phyloP scores from a whole-genome alignment of 2,797 vertebrate genomes.

The Syndactyla subalaris region DNA sequence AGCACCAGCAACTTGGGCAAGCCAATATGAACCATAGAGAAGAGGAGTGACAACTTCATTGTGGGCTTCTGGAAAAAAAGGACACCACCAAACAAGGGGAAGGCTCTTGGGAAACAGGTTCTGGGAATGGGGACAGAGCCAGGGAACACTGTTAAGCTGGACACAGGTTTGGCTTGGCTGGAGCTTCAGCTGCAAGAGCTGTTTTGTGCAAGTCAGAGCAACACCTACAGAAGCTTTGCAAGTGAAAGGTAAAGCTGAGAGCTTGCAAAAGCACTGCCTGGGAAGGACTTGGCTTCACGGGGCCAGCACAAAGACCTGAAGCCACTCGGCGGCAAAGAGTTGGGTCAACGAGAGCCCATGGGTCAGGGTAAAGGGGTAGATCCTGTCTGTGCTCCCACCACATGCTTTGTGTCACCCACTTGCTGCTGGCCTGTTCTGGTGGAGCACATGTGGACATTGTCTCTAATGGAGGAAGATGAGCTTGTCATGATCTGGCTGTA shows the following conservation, averaged over 20 bases:
- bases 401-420: background rate
- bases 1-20: background rate
- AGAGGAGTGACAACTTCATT: accelerated
- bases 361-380: background rate
- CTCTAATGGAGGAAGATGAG: background rate
- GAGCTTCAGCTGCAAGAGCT: background rate
- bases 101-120: background rate
- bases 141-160: background rate
- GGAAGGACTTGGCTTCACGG: background rate
- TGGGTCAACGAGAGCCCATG: background rate
- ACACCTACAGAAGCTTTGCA: background rate
- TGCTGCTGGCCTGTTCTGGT: background rate
- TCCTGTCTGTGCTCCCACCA: background rate
- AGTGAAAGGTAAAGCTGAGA: background rate
- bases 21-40: background rate
- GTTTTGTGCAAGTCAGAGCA: background rate
- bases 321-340: background rate
- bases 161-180: background rate
- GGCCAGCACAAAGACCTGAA: background rate
- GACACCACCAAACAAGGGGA: background rate
- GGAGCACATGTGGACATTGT: accelerated
- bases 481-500: background rate
- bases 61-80: background rate
- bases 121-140: accelerated
- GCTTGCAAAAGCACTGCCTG: background rate